Conservation (phyloP, 2,888 invertebrate species). For the Pyrrhosoma nymphula region DNA sequence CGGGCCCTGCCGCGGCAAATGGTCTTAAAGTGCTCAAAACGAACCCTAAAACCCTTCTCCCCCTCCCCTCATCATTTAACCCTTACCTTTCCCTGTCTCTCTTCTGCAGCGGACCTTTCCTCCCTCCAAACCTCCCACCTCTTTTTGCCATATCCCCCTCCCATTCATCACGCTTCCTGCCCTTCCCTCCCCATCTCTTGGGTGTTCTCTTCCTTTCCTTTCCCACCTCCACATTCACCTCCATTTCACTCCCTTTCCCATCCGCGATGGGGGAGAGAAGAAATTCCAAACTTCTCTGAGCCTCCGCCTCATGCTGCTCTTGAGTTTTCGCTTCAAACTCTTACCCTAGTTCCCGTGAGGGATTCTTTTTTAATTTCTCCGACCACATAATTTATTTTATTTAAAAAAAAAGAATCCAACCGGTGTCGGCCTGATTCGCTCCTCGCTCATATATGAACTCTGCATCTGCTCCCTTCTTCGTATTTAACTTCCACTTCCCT, state of each 20-base stretch:
- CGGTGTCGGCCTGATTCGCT: neutral
- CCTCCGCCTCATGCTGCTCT: neutral
- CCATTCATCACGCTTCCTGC: neutral
- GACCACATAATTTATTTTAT: too few relatives aligned
- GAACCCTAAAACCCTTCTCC: neutral
- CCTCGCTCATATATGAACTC: neutral
- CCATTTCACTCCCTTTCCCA: too few relatives aligned
- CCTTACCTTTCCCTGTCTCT: neutral
- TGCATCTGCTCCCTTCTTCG: neutral
- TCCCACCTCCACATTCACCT: neutral
- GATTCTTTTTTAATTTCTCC: neutral
- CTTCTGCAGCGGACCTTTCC: neutral
- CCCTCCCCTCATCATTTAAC: neutral
- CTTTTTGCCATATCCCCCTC: neutral
- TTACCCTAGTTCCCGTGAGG: neutral
- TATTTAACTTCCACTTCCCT: neutral
- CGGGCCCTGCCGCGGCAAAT: neutral
- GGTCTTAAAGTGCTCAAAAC: constrained; percentile 21
- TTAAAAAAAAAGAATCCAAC: neutral
- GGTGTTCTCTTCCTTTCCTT: neutral
- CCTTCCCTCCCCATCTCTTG: neutral
- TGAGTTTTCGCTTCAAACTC: neutral
- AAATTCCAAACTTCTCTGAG: too few relatives aligned
- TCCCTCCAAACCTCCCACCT: neutral
- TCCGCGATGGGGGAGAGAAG: too few relatives aligned